Conservation (phyloP, 2,888 invertebrate species). For the Tuberolachnus salignus region DNA sequence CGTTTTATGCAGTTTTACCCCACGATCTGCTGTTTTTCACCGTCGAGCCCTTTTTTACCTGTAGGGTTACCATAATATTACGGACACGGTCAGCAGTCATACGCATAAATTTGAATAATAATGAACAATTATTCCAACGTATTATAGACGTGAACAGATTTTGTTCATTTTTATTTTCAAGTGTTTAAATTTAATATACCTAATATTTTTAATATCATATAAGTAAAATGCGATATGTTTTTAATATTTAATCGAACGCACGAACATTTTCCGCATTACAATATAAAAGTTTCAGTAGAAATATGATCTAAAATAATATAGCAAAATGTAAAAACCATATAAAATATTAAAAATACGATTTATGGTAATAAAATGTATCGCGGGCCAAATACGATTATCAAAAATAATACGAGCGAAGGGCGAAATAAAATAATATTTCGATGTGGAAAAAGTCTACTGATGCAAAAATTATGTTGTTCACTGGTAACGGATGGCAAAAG, state of each 20-base stretch:
- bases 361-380: conserved; percentile 29
- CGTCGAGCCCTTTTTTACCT: too few species aligned
- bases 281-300: background rate
- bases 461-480: conserved; percentile 50
- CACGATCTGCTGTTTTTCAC: too few species aligned
- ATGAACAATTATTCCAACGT: too few species aligned
- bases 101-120: too few species aligned
- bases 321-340: background rate
- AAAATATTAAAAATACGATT: conserved; percentile 1
- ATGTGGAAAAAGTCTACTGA: conserved; percentile 31
- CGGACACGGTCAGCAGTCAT: too few species aligned
- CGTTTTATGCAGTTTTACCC: too few species aligned
- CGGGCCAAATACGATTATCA: conserved; percentile 27
- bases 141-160: background rate
- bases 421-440: conserved; percentile 49
- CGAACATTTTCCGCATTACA: too few species aligned
- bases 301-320: background rate
- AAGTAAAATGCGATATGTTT: too few species aligned
- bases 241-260: too few species aligned
- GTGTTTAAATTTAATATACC: background rate
- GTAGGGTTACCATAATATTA: too few species aligned
- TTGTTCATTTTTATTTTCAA: background rate
- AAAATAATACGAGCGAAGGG: conserved; percentile 25
- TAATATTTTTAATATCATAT: background rate
- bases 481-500: conserved; percentile 6